Evolutionary conservation across 2,113 vertebrate species (phyloP).

Genomic region (Eretmochelys imbricata): DNA sequence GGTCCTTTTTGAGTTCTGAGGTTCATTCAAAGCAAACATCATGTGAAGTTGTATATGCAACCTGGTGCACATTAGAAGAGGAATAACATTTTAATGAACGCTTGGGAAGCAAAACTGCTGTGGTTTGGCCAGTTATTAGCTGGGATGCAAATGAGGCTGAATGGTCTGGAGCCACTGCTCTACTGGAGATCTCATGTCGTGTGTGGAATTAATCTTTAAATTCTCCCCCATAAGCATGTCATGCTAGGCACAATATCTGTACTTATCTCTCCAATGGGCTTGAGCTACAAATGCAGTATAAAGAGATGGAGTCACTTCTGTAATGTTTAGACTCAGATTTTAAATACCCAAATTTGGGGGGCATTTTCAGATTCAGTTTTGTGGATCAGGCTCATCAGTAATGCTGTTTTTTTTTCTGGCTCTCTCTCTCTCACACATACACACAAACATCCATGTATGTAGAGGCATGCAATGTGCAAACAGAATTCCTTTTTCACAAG

Average conservation of each 20-base stretch:
- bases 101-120: background rate
- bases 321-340: background rate
- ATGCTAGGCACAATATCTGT: background rate
- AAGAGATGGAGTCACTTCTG: background rate
- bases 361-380: background rate
- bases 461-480: background rate
- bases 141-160: background rate
- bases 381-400: background rate
- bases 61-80: background rate
- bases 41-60: constrained; percentile 3
- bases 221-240: background rate
- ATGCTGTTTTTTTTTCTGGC: background rate
- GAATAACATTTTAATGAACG: background rate
- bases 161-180: background rate
- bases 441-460: rapidly evolving
- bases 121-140: constrained; percentile 11
- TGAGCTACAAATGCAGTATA: background rate
- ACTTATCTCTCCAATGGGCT: background rate
- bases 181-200: background rate
- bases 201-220: background rate
- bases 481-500: background rate
- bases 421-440: background rate
- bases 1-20: background rate
- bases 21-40: background rate
- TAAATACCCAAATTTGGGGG: background rate